Conservation (phyloP, 2,888 invertebrate genomes). For the Embidobia sp. region DNA sequence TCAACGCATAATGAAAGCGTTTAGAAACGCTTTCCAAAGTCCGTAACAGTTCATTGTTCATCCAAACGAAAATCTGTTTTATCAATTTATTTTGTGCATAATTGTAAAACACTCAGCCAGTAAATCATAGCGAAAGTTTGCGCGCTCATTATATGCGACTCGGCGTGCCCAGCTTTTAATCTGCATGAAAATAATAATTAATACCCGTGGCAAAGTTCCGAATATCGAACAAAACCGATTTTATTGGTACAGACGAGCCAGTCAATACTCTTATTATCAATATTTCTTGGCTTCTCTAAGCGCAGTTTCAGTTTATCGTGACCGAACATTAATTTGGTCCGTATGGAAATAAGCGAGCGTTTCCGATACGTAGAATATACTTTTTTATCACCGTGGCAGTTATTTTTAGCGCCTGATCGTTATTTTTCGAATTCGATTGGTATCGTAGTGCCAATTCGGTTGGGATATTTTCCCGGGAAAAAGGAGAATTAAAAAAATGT, state of each 20-base stretch:
- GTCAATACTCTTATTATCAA: constrained; percentile 8
- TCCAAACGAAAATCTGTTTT: neutral
- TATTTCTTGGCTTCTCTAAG: constrained; percentile 2
- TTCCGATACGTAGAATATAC: no score
- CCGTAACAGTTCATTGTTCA: no score
- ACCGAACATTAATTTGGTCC: constrained; percentile 10
- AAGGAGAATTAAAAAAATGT: no score
- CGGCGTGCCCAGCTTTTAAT: constrained; percentile 10
- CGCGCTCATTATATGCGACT: constrained; percentile 11
- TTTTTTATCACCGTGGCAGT: no score
- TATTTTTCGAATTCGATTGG: constrained; percentile 2
- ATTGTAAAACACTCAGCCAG: neutral
- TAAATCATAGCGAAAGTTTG: constrained; percentile 24
- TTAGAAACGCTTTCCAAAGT: no score
- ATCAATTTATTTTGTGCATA: constrained; percentile 1
- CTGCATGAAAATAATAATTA: constrained; percentile 15
- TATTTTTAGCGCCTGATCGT: constrained; percentile 5
- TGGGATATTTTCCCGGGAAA: no score
- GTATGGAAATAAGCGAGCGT: no score
- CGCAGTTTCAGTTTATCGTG: constrained; percentile 2
- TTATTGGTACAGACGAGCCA: constrained; percentile 3
- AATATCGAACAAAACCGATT: constrained; percentile 21
- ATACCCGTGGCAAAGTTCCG: constrained; percentile 2
- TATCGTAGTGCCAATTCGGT: no score
- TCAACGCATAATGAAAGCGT: no score